A percentile compares a stretch with the other conserved stretches of the same genome.
Conservation (phyloP, 2,113 vertebrate genomes). For the Lamprotornis superbus region DNA sequence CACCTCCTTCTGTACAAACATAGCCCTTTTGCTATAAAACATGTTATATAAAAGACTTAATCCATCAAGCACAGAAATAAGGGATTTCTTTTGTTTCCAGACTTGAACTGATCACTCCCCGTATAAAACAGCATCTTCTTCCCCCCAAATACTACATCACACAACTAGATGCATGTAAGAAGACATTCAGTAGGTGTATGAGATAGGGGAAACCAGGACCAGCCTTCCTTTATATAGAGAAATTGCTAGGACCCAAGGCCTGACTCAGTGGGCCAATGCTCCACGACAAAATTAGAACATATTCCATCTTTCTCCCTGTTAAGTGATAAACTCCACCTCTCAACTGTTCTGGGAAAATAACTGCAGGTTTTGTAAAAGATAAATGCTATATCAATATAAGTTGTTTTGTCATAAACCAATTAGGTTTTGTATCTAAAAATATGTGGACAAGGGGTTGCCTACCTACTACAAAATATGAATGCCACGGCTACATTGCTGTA, state of each 20-base stretch:
- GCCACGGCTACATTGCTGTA: background rate
- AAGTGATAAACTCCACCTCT: background rate
- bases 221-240: background rate
- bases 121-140: background rate
- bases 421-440: background rate
- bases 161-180: background rate
- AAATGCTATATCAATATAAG: background rate
- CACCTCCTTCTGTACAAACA: slow-evolving; percentile 42
- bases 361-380: background rate
- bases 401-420: background rate
- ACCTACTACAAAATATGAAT: background rate
- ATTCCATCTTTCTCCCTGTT: background rate
- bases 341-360: background rate
- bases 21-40: background rate
- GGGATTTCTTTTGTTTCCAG: background rate
- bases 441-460: background rate
- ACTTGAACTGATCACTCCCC: background rate
- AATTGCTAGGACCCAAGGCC: background rate
- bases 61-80: background rate
- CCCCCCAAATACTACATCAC: background rate
- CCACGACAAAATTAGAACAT: background rate
- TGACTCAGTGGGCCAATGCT: background rate
- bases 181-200: background rate
- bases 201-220: background rate
- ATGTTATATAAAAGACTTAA: background rate